phyloP scores from a whole-genome alignment of 53 echinoderm and acorn worm genomes.

The Patiria pectinifera region DNA sequence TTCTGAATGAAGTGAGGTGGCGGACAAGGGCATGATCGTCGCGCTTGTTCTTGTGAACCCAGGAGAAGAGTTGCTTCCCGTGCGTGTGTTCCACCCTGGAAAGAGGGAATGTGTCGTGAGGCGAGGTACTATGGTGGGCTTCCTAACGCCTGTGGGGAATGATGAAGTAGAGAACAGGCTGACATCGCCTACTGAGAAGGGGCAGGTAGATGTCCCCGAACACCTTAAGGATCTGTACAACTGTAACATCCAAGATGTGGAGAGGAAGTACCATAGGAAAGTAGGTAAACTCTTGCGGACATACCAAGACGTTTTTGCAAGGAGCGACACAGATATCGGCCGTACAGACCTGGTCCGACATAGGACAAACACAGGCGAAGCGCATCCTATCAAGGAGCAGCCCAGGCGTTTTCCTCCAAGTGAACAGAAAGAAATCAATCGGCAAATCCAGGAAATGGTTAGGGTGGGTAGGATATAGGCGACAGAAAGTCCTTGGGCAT shows the following conservation, averaged over 20 bases:
- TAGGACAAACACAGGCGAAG: conserved; percentile 62
- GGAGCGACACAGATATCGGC: conserved; percentile 30
- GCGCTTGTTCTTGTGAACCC: conserved; percentile 51
- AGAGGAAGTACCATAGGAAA: neutral
- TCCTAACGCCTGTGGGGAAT: conserved; percentile 9
- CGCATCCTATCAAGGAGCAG: too few relatives aligned
- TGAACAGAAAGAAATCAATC: conserved; percentile 53
- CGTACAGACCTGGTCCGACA: conserved; percentile 72
- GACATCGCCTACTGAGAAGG: too few relatives aligned
- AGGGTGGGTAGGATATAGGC: too few relatives aligned
- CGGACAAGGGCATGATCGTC: conserved; percentile 39
- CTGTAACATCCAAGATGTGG: neutral
- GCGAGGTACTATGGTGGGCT: conserved; percentile 16
- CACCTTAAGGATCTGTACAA: too few relatives aligned
- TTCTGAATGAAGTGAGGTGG: neutral
- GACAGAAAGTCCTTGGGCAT: too few relatives aligned
- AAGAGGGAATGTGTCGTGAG: conserved; percentile 32
- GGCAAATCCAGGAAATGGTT: neutral
- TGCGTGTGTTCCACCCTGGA: conserved; percentile 51
- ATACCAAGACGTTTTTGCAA: conserved; percentile 59
- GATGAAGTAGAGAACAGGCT: conserved; percentile 1
- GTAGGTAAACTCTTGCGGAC: conserved; percentile 15
- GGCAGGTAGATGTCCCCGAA: too few relatives aligned
- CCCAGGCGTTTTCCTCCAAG: neutral
- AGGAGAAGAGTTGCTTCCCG: conserved; percentile 31